Base-by-base conservation (phyloP, 2,113 vertebrate species). In the Xenopus laevis region DNA sequence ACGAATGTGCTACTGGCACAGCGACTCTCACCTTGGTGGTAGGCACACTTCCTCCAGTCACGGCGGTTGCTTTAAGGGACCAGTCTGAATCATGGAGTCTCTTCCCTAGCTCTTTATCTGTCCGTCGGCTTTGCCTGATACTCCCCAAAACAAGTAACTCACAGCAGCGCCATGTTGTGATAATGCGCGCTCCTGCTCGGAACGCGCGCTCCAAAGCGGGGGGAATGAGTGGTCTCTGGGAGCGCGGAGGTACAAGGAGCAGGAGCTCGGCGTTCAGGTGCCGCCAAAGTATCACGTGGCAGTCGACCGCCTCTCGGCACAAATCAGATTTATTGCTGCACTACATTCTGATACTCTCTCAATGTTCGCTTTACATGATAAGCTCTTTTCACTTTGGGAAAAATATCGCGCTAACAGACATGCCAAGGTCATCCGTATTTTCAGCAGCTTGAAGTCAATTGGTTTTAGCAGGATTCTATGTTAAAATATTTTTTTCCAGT, bases 111-210 rank as follows among this genome's bases (percentile, higher is more conserved):
- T 46, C 47, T 53, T 53, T 55, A 55, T 63, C 11, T 44, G 6
- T n/a, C 33, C 5, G 30, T 27, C 50, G n/a, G n/a, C 50, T 23
- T 7, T 18, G n/a, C 46, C 13, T 13, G 30, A 62, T 27, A 27
- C 17, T 46, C 50, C 55, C 30, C 61, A 30, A 44, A 57, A 63
- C 13, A 20, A 59, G 40, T 44, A 58, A 18, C 71, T 74, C 72
- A 74, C 64, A 21, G 63, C 72, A 64, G 20, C 72, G 72, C 72
- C 72, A 74, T 74, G 64, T 74, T 74, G 52, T 12, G 45, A 50
- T 10, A 21, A n/a, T 23, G 72, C 72, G 72, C 71, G 71, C 64
- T 23, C 72, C 55, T 40, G 72, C 18, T 10, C 59, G n/a, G 30
- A 45, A 17, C 30, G 20, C 13, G 46, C 46, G 44, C 65, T 52